phyloP scores from a whole-genome alignment of 2,888 invertebrate species.

The Synergus gifuensis region DNA sequence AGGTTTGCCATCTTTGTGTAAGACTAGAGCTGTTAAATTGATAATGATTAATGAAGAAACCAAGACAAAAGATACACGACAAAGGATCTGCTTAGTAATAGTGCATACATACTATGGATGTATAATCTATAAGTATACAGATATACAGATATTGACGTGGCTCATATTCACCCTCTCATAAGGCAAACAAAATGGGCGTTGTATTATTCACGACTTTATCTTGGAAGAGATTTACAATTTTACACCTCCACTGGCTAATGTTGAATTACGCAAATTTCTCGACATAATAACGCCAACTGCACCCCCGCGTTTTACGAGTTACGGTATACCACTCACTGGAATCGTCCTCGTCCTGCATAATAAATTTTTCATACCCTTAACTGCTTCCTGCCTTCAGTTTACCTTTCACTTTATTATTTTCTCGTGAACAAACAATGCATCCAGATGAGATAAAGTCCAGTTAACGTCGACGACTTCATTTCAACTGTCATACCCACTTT shows the following conservation, averaged over 20 bases:
- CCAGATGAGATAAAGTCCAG: constrained; percentile 30
- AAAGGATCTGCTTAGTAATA: not conserved
- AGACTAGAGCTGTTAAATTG: not conserved
- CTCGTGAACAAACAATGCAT: constrained; percentile 36
- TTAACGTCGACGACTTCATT: constrained; percentile 34
- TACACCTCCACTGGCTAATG: constrained; percentile 39
- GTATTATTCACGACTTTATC: constrained; percentile 19
- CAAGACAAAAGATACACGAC: not conserved
- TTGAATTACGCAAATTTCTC: constrained; percentile 29
- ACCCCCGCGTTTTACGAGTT: constrained; percentile 28
- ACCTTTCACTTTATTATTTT: constrained; percentile 41
- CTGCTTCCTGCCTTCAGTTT: constrained; percentile 38
- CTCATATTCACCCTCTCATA: constrained; percentile 23
- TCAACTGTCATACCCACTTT: constrained; percentile 28
- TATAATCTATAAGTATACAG: not conserved
- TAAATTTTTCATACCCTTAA: constrained; percentile 40
- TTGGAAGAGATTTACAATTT: constrained; percentile 36
- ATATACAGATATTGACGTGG: not conserved
- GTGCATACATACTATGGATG: not conserved
- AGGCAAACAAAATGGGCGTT: constrained; percentile 25
- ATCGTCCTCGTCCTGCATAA: constrained; percentile 41
- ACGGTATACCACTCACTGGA: not conserved
- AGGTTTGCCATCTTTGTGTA: not conserved
- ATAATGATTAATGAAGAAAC: not conserved
- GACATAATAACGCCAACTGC: constrained; percentile 40